Evolutionary conservation across 2,113 vertebrate species (phyloP).

Genomic region (Micronycteris hirsuta): DNA sequence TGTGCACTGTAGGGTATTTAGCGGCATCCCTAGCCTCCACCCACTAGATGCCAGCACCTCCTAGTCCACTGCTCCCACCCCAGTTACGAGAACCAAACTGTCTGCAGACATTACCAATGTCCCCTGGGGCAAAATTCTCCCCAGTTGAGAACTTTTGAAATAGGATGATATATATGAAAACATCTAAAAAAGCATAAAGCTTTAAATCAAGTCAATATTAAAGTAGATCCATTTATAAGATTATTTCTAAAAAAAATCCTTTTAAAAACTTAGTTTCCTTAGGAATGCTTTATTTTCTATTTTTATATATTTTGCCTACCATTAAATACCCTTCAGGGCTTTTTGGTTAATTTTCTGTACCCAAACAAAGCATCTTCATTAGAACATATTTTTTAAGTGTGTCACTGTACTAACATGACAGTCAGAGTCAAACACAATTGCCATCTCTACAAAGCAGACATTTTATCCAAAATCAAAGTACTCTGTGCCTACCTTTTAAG

Average conservation of each 20-base stretch:
- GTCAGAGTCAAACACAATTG: constrained; percentile 35
- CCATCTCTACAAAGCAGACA: constrained; percentile 47
- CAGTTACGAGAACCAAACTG: neutral
- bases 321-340: constrained; percentile 36
- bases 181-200: constrained; percentile 13
- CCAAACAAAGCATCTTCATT: constrained; percentile 55
- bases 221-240: constrained; percentile 27
- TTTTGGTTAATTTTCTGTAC: constrained; percentile 52
- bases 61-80: neutral
- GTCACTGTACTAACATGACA: constrained; percentile 55
- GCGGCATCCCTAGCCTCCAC: neutral
- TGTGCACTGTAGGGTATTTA: neutral
- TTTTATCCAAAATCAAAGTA: constrained; percentile 58
- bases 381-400: constrained; percentile 56
- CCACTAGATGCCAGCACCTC: neutral
- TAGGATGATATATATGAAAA: constrained; percentile 17
- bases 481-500: constrained; percentile 85
- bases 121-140: neutral
- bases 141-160: constrained; percentile 37
- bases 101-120: neutral
- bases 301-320: constrained; percentile 42
- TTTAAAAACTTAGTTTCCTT: constrained; percentile 54
- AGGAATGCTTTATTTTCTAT: constrained; percentile 63
- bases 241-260: constrained; percentile 29
- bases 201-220: constrained; percentile 35